Base-by-base conservation (phyloP, 2,888 invertebrate genomes). In the Aphodius sticticus region DNA sequence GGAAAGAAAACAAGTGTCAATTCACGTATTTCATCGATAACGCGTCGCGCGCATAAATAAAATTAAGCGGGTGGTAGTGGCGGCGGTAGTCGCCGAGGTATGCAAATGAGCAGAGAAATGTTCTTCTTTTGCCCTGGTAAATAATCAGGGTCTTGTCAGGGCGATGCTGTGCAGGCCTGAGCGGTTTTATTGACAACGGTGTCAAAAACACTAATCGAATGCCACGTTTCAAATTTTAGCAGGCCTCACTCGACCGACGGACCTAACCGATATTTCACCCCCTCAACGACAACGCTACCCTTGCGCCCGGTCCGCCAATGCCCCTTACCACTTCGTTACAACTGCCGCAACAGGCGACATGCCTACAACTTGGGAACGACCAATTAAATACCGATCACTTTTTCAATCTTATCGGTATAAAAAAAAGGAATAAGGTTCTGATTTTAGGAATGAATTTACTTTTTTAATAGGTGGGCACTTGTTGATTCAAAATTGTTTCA, bases 201-300 rank as follows among this genome's bases (percentile, higher is more conserved):
- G 88, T 88, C 88, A 87, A 87, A 87, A 88, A 87, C 88, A 88
- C 86, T 86, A 87, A 87, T 87, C 86, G 86, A 86, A 82, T 81
- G 79, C 80, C 80, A 78, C 81, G 76, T 71, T 70, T 76, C 79
- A 81, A 79, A 81, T 82, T 82, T 37, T n/a, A 16, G 7, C 26
- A 70, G 14, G 14, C 70, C 70, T 15, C 70, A 70, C 12, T 9
- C 70, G 70, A n/a, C 70, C n/a, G 7, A 70, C 70, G 14, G 7
- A 70, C 16, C 15, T 16, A 6, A 16, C 70, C 1, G n/a, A 26
- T 16, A 70, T 70, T 26, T 70, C 14, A 69, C 15, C 69, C 69
- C 15, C 15, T 69, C 69, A n/a, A 26, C 26, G 26, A 26, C 3
- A 26, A 26, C 26, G 26, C 26, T 3, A 26, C 26, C 26, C 26